Percentiles rank a stretch among this genome's conserved stretches.
phyloP scores from a whole-genome alignment of 2,797 vertebrate genomes.

The Falco biarmicus region DNA sequence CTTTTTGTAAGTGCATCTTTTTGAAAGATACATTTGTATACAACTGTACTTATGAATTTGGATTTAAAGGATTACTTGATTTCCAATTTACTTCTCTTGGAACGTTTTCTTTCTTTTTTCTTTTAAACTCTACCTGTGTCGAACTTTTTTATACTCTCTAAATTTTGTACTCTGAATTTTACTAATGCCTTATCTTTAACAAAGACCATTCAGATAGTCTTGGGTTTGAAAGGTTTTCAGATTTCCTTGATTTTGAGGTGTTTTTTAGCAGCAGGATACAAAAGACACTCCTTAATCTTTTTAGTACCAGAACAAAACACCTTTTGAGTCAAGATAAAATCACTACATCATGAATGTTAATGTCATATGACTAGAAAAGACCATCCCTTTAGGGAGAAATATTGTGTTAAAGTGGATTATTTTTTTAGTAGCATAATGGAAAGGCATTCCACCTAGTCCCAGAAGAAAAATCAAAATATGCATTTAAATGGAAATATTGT shows the following conservation, averaged over 20 bases:
- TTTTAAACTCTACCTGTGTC: background rate
- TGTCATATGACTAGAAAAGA: constrained; percentile 67
- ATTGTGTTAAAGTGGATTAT: constrained; percentile 73
- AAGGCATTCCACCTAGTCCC: constrained; percentile 65
- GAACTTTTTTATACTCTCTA: background rate
- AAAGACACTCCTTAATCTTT: constrained; percentile 51
- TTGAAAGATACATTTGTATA: constrained; percentile 9
- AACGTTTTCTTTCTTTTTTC: background rate
- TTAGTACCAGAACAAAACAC: constrained; percentile 68
- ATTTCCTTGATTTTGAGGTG: background rate
- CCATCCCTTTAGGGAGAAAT: constrained; percentile 72
- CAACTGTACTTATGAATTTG: constrained; percentile 8
- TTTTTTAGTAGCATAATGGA: constrained; percentile 71
- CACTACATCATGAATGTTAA: constrained; percentile 65
- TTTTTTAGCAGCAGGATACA: constrained; percentile 54
- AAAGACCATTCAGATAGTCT: background rate
- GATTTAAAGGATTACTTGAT: constrained; percentile 35
- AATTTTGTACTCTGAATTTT: constrained; percentile 45
- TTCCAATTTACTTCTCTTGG: constrained; percentile 23
- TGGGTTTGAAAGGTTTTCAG: background rate
- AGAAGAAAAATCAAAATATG: constrained; percentile 76
- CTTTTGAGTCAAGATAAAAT: constrained; percentile 72
- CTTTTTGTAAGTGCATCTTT: constrained; percentile 14
- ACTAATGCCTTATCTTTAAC: constrained; percentile 35
- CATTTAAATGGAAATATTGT: constrained; percentile 76